These are phyloP conservation scores for Drosophila leonis DNA, from an alignment of 2,888 invertebrate species.

Conservation along the genomic window DNA sequence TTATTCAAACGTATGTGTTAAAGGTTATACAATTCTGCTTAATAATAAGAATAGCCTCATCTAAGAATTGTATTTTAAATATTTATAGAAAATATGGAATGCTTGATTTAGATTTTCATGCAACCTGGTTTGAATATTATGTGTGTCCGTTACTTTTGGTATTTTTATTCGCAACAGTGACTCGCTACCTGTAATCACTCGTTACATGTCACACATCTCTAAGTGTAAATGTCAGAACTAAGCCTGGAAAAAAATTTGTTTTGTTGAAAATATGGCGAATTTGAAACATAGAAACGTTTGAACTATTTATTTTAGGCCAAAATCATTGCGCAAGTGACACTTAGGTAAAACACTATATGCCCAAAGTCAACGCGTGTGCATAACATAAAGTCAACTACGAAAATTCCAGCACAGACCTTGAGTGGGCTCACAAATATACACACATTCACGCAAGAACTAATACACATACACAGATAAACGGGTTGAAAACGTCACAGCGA, in stretches of 20 bases:
- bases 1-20: neutral
- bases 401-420: slow-evolving; percentile 81
- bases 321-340: slow-evolving; percentile 28
- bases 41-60: too few species aligned
- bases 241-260: slow-evolving; percentile 68
- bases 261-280: slow-evolving; percentile 68
- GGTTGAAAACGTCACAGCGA: slow-evolving; percentile 61
- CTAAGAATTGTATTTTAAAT: neutral
- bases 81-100: neutral
- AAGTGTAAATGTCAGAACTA: slow-evolving; percentile 63
- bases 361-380: slow-evolving; percentile 24
- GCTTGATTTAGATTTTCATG: accelerated
- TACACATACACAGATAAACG: slow-evolving; percentile 54
- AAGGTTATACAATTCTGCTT: neutral
- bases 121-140: neutral
- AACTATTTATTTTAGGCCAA: slow-evolving; percentile 23
- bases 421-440: slow-evolving; percentile 56
- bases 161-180: slow-evolving; percentile 17
- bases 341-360: neutral
- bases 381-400: slow-evolving; percentile 29
- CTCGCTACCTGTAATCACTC: slow-evolving; percentile 32
- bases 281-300: slow-evolving; percentile 40
- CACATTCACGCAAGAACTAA: slow-evolving; percentile 30
- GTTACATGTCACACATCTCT: slow-evolving; percentile 48
- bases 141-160: slow-evolving; percentile 16